phyloP scores from a whole-genome alignment of 2,797 vertebrate genomes.

The Luscinia megarhynchos region DNA sequence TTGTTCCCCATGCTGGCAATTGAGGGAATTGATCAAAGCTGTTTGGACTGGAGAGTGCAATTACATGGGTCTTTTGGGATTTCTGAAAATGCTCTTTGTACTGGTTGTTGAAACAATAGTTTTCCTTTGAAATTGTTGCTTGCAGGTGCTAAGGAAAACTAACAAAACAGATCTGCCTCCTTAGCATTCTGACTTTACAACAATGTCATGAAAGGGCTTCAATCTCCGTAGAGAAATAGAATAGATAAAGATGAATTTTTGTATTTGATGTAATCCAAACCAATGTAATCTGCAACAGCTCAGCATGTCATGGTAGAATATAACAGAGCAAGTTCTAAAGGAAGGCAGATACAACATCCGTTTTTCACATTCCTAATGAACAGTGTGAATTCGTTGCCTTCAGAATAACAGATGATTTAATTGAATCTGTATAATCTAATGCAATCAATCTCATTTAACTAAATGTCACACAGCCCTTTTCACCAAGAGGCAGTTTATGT shows the following conservation, averaged over 20 bases:
- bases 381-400: conserved; percentile 55
- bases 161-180: background rate
- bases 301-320: background rate
- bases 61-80: background rate
- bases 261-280: background rate
- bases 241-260: background rate
- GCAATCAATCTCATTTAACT: conserved; percentile 71
- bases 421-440: conserved; percentile 69
- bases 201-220: background rate
- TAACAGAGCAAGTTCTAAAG: conserved; percentile 28
- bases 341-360: conserved; percentile 26
- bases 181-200: background rate
- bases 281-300: background rate
- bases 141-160: background rate
- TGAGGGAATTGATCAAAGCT: background rate
- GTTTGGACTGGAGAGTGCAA: background rate
- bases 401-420: conserved; percentile 73
- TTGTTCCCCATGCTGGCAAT: background rate
- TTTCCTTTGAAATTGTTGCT: background rate
- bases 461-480: conserved; percentile 68
- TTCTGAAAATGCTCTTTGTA: conserved; percentile 7
- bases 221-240: background rate
- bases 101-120: background rate
- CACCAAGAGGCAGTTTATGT: conserved; percentile 54
- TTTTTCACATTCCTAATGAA: conserved; percentile 53